Conservation (phyloP, 2,888 invertebrate genomes). For the Drosophila nr. perissopoda region DNA sequence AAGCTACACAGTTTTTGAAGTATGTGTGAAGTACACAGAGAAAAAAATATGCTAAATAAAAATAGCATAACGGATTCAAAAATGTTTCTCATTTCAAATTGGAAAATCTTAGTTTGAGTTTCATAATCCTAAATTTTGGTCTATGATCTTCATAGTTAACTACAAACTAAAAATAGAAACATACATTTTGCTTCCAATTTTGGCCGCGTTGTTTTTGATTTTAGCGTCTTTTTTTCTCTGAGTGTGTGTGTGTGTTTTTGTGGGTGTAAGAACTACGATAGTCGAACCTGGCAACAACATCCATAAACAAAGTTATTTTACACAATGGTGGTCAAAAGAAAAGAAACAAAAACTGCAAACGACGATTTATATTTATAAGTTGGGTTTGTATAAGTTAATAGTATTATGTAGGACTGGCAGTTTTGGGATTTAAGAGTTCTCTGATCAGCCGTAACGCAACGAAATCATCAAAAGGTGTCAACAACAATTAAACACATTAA, state of each 20-base stretch:
- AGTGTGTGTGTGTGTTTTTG: slow-evolving; percentile 27
- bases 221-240: slow-evolving; percentile 4
- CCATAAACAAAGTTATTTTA: slow-evolving; percentile 55
- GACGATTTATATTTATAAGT: slow-evolving; percentile 18
- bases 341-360: slow-evolving; percentile 6
- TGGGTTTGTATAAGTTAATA: slow-evolving; percentile 5
- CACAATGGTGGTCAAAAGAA: slow-evolving; percentile 39
- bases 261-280: slow-evolving; percentile 49
- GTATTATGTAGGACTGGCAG: slow-evolving; percentile 16
- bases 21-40: not conserved
- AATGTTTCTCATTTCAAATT: not conserved
- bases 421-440: slow-evolving; percentile 11
- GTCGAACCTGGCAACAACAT: slow-evolving; percentile 62
- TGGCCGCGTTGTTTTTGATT: not conserved
- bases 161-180: not conserved
- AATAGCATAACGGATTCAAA: not conserved
- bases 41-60: slow-evolving; percentile 2
- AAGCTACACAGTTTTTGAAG: slow-evolving; percentile 55
- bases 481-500: slow-evolving; percentile 73
- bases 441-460: slow-evolving; percentile 52
- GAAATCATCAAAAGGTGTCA: slow-evolving; percentile 65
- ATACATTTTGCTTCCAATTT: not conserved
- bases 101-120: not conserved
- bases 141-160: not conserved
- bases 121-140: not conserved